A percentile compares a stretch with the other conserved stretches of the same genome.
Conservation (phyloP, 2,888 invertebrate species). For the Tipula lateralis region DNA sequence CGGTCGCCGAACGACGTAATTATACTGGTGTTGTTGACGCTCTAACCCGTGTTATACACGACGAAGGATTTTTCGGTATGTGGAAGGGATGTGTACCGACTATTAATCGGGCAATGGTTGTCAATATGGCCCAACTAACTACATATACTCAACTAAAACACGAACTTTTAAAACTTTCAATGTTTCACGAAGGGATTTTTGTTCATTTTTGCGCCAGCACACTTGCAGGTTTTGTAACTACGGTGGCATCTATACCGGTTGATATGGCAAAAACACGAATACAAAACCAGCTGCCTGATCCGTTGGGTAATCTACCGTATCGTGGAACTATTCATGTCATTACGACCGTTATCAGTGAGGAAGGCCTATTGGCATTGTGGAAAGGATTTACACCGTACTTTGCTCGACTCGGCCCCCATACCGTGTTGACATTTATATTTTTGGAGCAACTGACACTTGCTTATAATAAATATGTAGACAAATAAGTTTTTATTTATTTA, state of each 20-base stretch:
- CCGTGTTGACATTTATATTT: slow-evolving; percentile 95
- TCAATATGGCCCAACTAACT: slow-evolving; percentile 96
- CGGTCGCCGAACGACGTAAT: slow-evolving; percentile 80
- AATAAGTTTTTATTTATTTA: not conserved
- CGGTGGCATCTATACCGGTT: slow-evolving; percentile 97
- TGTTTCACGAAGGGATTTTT: slow-evolving; percentile 65
- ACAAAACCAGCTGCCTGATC: slow-evolving; percentile 83
- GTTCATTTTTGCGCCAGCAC: slow-evolving; percentile 94
- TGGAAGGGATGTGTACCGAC: slow-evolving; percentile 91
- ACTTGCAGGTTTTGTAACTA: slow-evolving; percentile 95
- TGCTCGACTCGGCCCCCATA: slow-evolving; percentile 94
- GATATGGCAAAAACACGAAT: slow-evolving; percentile 99
- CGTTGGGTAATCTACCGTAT: slow-evolving; percentile 87
- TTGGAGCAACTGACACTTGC: slow-evolving; percentile 87
- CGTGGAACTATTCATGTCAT: slow-evolving; percentile 77
- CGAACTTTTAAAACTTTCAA: slow-evolving; percentile 57
- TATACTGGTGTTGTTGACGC: slow-evolving; percentile 93
- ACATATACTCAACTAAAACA: slow-evolving; percentile 86
- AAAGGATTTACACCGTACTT: slow-evolving; percentile 98
- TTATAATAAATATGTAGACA: slow-evolving; percentile 52
- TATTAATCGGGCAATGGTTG: slow-evolving; percentile 91
- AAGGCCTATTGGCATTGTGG: slow-evolving; percentile 94
- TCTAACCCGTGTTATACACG: slow-evolving; percentile 66
- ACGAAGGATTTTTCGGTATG: slow-evolving; percentile 73
- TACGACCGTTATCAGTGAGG: slow-evolving; percentile 69